Base-by-base conservation (phyloP, 92 coral and sea anemone species). In the Zoanthus gigantus region DNA sequence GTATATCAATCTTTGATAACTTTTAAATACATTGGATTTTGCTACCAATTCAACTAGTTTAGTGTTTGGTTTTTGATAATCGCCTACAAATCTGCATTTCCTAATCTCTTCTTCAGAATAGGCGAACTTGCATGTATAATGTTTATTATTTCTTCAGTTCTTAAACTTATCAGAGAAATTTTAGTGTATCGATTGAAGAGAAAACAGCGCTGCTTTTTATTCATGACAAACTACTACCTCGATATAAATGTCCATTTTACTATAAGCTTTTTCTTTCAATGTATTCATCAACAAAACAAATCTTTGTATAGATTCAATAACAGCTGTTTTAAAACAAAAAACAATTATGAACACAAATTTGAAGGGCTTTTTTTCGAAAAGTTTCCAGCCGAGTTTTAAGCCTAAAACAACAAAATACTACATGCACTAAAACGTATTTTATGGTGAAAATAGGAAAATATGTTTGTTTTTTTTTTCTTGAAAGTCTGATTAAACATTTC, bases 61-160 rank as follows among this genome's bases (percentile, higher is more conserved):
- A 77, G 9, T 77, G 3, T 34, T 30, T 77, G 16, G 65, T 77
- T 77, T 50, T 77, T 45, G 28, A 58, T 50, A 77, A 52, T 77
- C 23, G 61, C 42, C 82, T 52, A 12, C 67, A 77, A 17, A 53
- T 77, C 66, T 77, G 65, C 30, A 28, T 54, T 77, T 29, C 28
- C 32, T 28, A 29, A 54, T 56, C 47, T 54, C 45, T 77, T 77
- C 54, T 53, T 16, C 37, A 6, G 29, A 18, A 53, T 52, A 54
- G 29, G 54, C 30, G 31, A 47, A 52, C 44, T 53, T 52, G 2
- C 42, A 30, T 29, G 46, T 52, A 46, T 17, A 54, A 54, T 14
- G 2, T 12, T 54, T 52, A 17, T 12, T 29, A 10, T 30, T 53
- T 54, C 11, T 53, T 77, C 29, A 77, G 45, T 13, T 34, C 28